Evolutionary conservation across 2,888 invertebrate genomes (phyloP), one percentile per base, ranked within the genome.

Genomic region (Chrysomela aeneicollis): DNA sequence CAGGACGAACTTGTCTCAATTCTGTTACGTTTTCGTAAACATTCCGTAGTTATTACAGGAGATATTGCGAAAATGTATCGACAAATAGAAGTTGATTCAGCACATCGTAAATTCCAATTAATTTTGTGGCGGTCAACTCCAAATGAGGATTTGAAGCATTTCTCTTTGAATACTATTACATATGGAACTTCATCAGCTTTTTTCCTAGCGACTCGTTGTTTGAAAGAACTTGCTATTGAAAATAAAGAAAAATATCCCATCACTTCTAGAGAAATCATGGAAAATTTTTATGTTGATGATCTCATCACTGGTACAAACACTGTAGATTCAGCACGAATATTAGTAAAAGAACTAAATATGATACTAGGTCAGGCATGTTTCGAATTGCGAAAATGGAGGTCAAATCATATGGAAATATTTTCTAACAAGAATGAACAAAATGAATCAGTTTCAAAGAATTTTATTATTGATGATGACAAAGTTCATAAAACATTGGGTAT

Each of bases 21-120:
- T n/a, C 2, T 52, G 4, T 26, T 22, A 22, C 51, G 51, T 22
- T 52, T 26, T 18, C 21, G 51, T 5, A 10, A 22, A 30, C 26
- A 52, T 15, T 22, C 21, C 22, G 8, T 21, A 12, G 26, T 51
- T n/a, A 15, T 51, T 19, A 26, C 22, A n/a, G 51, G 21, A 22
- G 51, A 51, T n/a, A 22, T 51, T 26, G 51, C 8, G 22, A 51
- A 51, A 51, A 51, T 53, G 32, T 53, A 53, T 10, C 26, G 52
- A 17, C 32, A 53, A 9, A 17, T 53, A 8, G 12, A 15, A 15
- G 32, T 30, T 42, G 42, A 3, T 12, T n/a, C 51, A 30, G 9
- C 8, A 8, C 22, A 21, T 4, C 30, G 19, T 1, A 22, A 19
- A 8, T 51, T 6, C 1, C 51, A 51, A 30, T 9, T 8, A 22